Conservation (phyloP, 2,797 vertebrate species). For the Danio choprae region DNA sequence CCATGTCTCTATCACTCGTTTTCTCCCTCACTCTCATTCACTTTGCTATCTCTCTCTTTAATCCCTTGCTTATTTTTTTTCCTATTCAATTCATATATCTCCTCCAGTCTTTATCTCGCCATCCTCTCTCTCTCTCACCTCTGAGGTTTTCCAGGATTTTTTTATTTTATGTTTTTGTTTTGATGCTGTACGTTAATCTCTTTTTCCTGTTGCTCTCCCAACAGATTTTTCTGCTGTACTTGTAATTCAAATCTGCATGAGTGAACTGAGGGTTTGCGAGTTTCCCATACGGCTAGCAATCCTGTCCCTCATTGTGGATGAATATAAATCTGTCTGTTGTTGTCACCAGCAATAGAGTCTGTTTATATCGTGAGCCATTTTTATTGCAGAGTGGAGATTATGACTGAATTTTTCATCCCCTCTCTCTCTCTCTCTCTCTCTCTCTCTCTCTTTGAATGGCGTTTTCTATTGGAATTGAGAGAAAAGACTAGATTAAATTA, state of each 20-base stretch:
- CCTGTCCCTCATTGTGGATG: slow-evolving; percentile 11
- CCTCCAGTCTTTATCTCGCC: slow-evolving; percentile 33
- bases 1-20: slow-evolving; percentile 32
- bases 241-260: slow-evolving; percentile 27
- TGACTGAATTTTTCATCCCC: slow-evolving; percentile 58
- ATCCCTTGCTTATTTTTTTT: neutral
- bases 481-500: slow-evolving; percentile 52
- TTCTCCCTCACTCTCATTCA: slow-evolving; percentile 7
- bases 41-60: neutral
- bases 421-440: slow-evolving; percentile 37
- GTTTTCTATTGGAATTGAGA: slow-evolving; percentile 45
- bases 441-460: slow-evolving; percentile 38
- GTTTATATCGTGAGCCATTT: slow-evolving; percentile 49
- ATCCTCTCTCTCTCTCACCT: slow-evolving; percentile 18
- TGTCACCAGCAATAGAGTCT: slow-evolving; percentile 25
- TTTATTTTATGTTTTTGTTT: neutral
- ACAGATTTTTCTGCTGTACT: slow-evolving; percentile 27
- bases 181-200: neutral
- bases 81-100: slow-evolving; percentile 23
- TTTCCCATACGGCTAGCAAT: slow-evolving; percentile 1
- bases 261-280: slow-evolving; percentile 8
- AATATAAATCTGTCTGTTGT: slow-evolving; percentile 52
- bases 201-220: slow-evolving; percentile 37
- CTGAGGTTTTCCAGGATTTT: neutral
- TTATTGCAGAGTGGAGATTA: slow-evolving; percentile 39